phyloP scores from a whole-genome alignment of 2,888 invertebrate species.

The Lissocephala sabroskyi region DNA sequence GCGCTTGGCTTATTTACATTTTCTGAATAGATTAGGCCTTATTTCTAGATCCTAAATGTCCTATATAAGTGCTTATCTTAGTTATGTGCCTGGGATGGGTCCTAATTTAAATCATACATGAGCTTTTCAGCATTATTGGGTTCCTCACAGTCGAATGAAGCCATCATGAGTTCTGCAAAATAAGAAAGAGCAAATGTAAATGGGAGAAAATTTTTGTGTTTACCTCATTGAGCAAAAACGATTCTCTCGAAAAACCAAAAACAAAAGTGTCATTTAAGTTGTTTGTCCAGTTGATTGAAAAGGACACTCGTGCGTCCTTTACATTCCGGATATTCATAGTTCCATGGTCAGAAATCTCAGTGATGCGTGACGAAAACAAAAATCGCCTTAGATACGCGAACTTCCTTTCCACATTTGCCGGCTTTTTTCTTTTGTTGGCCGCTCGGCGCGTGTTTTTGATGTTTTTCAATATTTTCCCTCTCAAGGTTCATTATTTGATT shows the following conservation, averaged over 20 bases:
- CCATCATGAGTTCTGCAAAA: conserved; percentile 69
- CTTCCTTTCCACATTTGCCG: conserved; percentile 37
- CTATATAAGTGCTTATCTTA: conserved; percentile 3
- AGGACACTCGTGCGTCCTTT: too few species aligned
- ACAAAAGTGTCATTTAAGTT: conserved; percentile 37
- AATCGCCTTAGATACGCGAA: conserved; percentile 12
- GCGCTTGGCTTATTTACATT: too few species aligned
- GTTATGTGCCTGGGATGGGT: neutral
- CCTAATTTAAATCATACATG: conserved; percentile 68
- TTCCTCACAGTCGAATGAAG: conserved; percentile 70
- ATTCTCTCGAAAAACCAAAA: conserved; percentile 30
- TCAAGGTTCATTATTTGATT: conserved; percentile 9
- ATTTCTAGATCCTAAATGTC: too few species aligned
- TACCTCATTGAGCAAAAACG: neutral
- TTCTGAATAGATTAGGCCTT: neutral
- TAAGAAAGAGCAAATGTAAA: conserved; percentile 5
- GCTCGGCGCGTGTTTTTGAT: conserved; percentile 27
- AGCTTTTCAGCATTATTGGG: conserved; percentile 70
- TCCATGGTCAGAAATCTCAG: conserved; percentile 26
- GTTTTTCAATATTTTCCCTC: conserved; percentile 17
- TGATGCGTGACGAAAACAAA: conserved; percentile 36
- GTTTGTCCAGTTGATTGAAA: conserved; percentile 53
- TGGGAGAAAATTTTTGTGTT: too few species aligned
- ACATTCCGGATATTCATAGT: too few species aligned
- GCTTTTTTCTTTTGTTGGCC: neutral